A percentile compares a stretch with the other conserved stretches of the same genome.
Conservation (phyloP, 2,797 vertebrate species). For the Manis javanica region DNA sequence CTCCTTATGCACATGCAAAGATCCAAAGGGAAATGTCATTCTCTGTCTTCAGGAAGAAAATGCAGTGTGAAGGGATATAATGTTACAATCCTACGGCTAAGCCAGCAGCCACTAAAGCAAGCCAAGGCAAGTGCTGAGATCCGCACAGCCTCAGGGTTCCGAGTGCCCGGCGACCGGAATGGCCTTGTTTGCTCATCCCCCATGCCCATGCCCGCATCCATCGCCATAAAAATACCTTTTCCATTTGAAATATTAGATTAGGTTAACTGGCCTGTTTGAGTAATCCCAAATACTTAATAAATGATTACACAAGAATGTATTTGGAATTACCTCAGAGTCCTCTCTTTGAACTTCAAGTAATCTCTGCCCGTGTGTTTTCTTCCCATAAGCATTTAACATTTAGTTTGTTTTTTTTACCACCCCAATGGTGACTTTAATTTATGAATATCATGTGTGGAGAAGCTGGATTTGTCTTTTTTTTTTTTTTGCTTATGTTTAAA, state of each 20-base stretch:
- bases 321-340: slow-evolving; percentile 53
- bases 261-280: slow-evolving; percentile 8
- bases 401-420: slow-evolving; percentile 21
- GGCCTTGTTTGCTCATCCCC: slow-evolving; percentile 2
- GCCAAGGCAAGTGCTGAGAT: neutral
- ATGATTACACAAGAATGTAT: slow-evolving; percentile 38
- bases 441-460: neutral
- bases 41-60: neutral
- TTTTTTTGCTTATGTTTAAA: neutral
- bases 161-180: neutral
- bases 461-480: neutral
- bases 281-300: slow-evolving; percentile 62
- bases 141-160: neutral
- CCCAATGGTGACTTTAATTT: slow-evolving; percentile 33
- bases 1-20: neutral
- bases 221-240: slow-evolving; percentile 48
- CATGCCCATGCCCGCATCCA: neutral
- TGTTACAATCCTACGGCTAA: neutral
- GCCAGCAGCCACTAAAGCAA: neutral
- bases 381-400: slow-evolving; percentile 44
- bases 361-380: neutral
- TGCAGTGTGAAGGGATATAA: neutral
- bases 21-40: neutral
- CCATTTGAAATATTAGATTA: slow-evolving; percentile 48
- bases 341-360: slow-evolving; percentile 36